Evolutionary conservation across 2,113 vertebrate genomes (phyloP).

Genomic region (Mesocricetus auratus): DNA sequence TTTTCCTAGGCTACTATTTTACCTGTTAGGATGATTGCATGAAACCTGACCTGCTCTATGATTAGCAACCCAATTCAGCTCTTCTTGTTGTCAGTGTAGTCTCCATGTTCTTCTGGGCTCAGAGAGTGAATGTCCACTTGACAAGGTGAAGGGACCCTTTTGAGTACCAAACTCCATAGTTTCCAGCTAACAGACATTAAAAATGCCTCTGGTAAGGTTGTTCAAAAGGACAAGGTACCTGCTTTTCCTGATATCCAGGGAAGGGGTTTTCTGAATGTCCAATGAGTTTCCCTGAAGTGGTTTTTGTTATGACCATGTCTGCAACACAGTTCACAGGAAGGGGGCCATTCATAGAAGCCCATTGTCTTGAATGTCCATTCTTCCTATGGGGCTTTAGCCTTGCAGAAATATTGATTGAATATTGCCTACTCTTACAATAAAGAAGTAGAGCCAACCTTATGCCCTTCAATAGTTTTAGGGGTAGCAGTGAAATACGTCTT

Average conservation of each 20-base stretch:
- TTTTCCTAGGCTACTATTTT: not conserved
- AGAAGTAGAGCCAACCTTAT: not conserved
- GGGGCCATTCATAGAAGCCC: not conserved
- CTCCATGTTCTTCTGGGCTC: not conserved
- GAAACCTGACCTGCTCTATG: not conserved
- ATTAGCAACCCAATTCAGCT: not conserved
- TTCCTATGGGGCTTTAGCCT: slow-evolving; percentile 13
- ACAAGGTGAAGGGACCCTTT: not conserved
- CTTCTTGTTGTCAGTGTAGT: not conserved
- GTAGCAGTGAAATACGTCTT: not conserved
- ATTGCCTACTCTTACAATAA: not conserved
- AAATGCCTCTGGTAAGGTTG: not conserved
- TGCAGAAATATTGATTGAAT: not conserved
- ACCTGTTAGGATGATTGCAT: not conserved
- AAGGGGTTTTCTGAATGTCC: not conserved
- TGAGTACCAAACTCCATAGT: not conserved
- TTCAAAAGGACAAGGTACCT: not conserved
- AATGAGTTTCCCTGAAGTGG: not conserved
- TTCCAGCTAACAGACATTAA: not conserved
- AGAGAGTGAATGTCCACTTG: not conserved
- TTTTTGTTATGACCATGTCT: not conserved
- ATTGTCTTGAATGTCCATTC: not conserved
- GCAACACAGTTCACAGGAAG: slow-evolving; percentile 6
- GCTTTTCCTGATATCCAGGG: not conserved
- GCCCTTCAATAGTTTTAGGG: not conserved